Percentiles rank a stretch among this genome's conserved stretches.
Evolutionary conservation across 2,113 vertebrate species (phyloP).

Genomic region (Sylvia atricapilla): DNA sequence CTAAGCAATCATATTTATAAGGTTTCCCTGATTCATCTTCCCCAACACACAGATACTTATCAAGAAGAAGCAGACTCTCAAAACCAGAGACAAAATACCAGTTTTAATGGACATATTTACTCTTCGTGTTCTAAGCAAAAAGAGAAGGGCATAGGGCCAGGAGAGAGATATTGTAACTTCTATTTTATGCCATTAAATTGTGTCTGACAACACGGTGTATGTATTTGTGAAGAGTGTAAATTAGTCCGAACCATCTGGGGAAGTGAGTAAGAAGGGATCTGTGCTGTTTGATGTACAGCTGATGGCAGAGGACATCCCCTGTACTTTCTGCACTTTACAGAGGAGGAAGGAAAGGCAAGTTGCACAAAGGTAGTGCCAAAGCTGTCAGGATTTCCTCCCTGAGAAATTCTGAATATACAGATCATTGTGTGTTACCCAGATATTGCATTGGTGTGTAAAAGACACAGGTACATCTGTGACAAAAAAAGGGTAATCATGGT

Average conservation of each 20-base stretch:
- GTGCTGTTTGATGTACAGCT: not conserved
- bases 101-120: not conserved
- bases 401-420: not conserved
- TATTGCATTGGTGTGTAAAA: not conserved
- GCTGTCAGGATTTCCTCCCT: not conserved
- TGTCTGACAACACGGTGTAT: not conserved
- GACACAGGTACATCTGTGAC: not conserved
- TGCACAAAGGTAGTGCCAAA: not conserved
- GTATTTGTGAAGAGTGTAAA: not conserved
- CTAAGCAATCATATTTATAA: no score
- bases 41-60: not conserved
- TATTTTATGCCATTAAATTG: not conserved
- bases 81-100: not conserved
- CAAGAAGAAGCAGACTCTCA: not conserved
- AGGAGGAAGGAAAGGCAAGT: not conserved
- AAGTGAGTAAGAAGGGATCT: not conserved
- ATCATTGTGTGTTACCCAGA: not conserved
- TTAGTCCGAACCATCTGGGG: not conserved
- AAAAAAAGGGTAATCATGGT: not conserved
- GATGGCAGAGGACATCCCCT: not conserved
- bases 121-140: not conserved
- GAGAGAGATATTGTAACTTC: not conserved
- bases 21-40: no score
- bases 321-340: not conserved
- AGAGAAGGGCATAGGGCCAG: not conserved